Conservation (phyloP, 2,888 invertebrate genomes). For the Drosophila histrio region DNA sequence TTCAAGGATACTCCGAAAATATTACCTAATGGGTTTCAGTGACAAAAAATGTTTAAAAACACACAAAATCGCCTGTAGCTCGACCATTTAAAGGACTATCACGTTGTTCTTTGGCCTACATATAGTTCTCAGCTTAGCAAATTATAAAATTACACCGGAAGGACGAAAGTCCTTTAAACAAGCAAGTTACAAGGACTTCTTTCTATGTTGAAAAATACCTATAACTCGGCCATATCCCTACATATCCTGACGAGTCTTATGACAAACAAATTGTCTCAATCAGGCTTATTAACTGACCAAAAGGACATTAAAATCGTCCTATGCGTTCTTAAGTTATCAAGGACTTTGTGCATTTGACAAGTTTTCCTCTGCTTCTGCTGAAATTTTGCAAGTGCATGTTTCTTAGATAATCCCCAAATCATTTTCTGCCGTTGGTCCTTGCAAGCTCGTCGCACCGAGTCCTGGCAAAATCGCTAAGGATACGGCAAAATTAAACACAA, state of each 20-base stretch:
- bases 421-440: no score
- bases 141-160: no score
- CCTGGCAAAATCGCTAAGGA: no score
- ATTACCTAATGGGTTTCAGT: neutral
- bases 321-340: neutral
- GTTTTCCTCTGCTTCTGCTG: slow-evolving; percentile 90
- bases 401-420: no score
- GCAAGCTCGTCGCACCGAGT: no score
- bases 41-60: neutral
- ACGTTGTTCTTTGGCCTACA: neutral
- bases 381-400: no score
- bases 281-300: neutral
- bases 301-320: neutral
- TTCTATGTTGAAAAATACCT: no score
- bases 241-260: neutral
- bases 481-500: no score
- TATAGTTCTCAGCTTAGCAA: neutral
- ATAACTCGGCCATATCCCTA: neutral
- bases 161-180: no score
- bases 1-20: neutral
- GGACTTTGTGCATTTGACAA: neutral
- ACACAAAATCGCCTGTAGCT: neutral
- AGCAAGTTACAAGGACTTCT: no score
- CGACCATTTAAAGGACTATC: neutral
- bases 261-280: neutral